Evolutionary conservation across 2,113 vertebrate genomes (phyloP).

Genomic region (Hipposideros armiger): DNA sequence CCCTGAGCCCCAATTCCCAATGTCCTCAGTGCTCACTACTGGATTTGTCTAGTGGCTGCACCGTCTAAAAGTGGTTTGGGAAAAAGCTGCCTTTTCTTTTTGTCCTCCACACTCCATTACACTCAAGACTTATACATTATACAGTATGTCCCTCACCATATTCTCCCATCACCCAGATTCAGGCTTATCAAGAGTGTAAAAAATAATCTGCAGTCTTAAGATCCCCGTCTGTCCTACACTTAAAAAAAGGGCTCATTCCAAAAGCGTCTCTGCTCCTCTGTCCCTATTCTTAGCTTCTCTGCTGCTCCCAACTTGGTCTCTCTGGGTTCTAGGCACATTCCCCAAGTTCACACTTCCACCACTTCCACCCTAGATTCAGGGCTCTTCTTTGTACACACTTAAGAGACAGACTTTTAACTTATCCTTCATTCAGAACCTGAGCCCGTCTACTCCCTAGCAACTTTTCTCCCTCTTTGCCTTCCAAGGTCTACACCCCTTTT

Average conservation of each 20-base stretch:
- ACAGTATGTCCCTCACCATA: neutral
- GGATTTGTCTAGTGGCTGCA: neutral
- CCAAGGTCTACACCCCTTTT: neutral
- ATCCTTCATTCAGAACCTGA: conserved; percentile 21
- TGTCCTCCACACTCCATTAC: neutral
- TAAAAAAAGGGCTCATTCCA: neutral
- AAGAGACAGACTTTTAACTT: neutral
- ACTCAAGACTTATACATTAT: neutral
- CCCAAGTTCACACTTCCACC: neutral
- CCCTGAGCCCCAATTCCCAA: neutral
- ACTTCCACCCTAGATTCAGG: neutral
- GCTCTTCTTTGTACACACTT: neutral
- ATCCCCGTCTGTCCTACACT: neutral
- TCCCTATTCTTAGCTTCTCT: conserved; percentile 12
- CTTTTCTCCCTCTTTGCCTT: conserved; percentile 6
- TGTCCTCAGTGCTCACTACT: conserved; percentile 8
- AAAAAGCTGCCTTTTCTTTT: neutral
- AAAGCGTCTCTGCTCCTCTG: neutral
- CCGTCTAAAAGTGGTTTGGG: neutral
- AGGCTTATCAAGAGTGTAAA: neutral
- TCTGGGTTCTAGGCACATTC: neutral
- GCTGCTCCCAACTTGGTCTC: neutral
- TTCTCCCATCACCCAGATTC: neutral
- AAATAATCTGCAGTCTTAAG: conserved; percentile 29
- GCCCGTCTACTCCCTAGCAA: neutral